Base-by-base conservation (phyloP, 1,140 invertebrate genomes). In the Pygmarrhopalites habei region DNA sequence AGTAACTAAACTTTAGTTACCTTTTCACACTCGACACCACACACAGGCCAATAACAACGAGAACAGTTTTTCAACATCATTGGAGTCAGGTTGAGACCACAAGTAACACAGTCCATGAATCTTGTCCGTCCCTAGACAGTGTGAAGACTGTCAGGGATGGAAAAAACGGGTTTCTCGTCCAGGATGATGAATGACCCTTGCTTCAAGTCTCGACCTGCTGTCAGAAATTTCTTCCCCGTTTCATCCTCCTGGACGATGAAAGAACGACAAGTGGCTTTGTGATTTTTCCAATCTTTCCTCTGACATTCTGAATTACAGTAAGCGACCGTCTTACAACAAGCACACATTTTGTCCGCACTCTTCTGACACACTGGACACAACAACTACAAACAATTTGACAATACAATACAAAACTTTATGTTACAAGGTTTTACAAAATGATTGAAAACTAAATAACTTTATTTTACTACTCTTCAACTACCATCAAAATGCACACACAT, bases 301-400 rank as follows among this genome's bases (percentile, higher is more conserved):
- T 89, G 87, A 72, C 89, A 87, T 26, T 86, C 82, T 19, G 78
- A 79, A 4, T 79, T 81, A 75, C 87, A 90, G 73, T 89, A 90
- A 71, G 80, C 81, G 0, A 81, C 80, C 23, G 73, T 72, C 65
- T 82, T 82, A 70, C 87, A 90, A 47, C 81, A 82, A 10, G 82
- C 80, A 72, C 87, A 90, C 65, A 81, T 82, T 5, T 80, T 73
- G 2, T 77, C 75, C 2, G 72, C 69, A 0, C 62, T 35, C 46
- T 32, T 14, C 28, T 10, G n/a, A 32, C 57, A 59, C 21, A 49
- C 44, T 1, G 3, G 19, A 49, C 57, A 59, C 14, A 14, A 14
- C 49, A 7, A 23, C n/a, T 5, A 26, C 2, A 26, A 26, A 35
- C 5, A 35, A 35, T 7, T 35, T 35, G 32, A 35, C 15, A 35